Evolutionary conservation across 2,797 vertebrate species (phyloP), one percentile per base, ranked within the genome.

Genomic region (Aselliscus stoliczkanus): DNA sequence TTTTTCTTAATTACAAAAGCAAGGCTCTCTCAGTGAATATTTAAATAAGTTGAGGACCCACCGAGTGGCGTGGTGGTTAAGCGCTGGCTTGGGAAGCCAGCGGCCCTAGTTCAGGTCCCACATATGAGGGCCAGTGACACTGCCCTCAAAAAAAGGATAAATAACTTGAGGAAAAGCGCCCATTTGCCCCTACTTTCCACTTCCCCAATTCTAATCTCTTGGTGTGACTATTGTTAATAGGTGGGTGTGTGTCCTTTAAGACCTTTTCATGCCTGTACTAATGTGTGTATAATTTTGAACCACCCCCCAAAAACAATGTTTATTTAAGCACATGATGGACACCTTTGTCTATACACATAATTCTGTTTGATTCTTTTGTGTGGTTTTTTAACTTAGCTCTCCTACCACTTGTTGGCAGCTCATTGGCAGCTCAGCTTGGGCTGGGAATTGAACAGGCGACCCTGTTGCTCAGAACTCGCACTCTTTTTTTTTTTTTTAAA

Each of bases 11-110:
- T 64, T 81, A 80, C 50, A 47, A 69, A 94, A 69, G 9, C 65
- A 52, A 84, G 62, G n/a, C 13, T 88, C 23, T 75, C 67, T 85
- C 44, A 8, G 17, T 37, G 25, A 85, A 42, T 1, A 60, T 69
- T 88, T 47, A 94, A 94, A 64, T 47, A 82, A 90, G 39, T 44
- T 56, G n/a, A n/a, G n/a, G n/a, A n/a, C n/a, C n/a, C n/a, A n/a
- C n/a, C n/a, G n/a, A n/a, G n/a, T n/a, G n/a, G n/a, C n/a, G n/a
- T n/a, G n/a, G n/a, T n/a, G n/a, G n/a, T n/a, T n/a, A n/a, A n/a
- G n/a, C n/a, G n/a, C n/a, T n/a, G n/a, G n/a, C n/a, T n/a, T n/a
- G n/a, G n/a, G n/a, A n/a, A n/a, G n/a, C n/a, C n/a, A n/a, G n/a
- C n/a, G n/a, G n/a, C n/a, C n/a, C n/a, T n/a, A n/a, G n/a, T n/a